Evolutionary conservation across 1,140 invertebrate species (phyloP).

Genomic region (Anastrepha obliqua): DNA sequence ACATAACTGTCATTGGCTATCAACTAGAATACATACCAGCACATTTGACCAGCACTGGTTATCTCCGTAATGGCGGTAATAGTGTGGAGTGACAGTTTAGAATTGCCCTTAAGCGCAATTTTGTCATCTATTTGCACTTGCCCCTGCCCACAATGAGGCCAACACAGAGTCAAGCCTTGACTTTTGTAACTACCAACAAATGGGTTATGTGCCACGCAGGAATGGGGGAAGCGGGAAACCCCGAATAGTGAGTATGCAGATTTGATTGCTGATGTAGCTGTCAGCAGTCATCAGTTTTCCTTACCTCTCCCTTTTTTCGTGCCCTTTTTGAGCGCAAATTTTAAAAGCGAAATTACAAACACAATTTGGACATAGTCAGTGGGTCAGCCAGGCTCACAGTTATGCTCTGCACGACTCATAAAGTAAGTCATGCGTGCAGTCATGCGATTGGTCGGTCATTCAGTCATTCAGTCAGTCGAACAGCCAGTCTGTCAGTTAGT

Average conservation of each 20-base stretch:
- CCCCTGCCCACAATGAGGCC: background rate
- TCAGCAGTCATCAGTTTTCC: background rate
- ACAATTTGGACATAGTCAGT: background rate
- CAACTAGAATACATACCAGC: background rate
- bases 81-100: conserved; percentile 25
- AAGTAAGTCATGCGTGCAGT: too few species aligned
- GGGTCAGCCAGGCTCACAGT: background rate
- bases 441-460: too few species aligned
- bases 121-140: conserved; percentile 28
- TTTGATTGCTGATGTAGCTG: conserved; percentile 49
- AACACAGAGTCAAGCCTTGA: background rate
- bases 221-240: background rate
- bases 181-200: conserved; percentile 4
- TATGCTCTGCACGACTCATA: too few species aligned
- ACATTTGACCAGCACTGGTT: background rate
- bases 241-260: background rate
- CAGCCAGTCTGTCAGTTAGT: too few species aligned
- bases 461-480: too few species aligned
- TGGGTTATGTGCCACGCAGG: background rate
- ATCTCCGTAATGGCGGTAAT: conserved; percentile 5
- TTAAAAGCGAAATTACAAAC: background rate
- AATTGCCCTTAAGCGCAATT: conserved; percentile 7
- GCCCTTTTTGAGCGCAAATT: background rate
- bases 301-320: background rate
- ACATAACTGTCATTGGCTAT: conserved; percentile 23